phyloP scores from a whole-genome alignment of 2,888 invertebrate genomes.

The Siphlonurus alternatus region DNA sequence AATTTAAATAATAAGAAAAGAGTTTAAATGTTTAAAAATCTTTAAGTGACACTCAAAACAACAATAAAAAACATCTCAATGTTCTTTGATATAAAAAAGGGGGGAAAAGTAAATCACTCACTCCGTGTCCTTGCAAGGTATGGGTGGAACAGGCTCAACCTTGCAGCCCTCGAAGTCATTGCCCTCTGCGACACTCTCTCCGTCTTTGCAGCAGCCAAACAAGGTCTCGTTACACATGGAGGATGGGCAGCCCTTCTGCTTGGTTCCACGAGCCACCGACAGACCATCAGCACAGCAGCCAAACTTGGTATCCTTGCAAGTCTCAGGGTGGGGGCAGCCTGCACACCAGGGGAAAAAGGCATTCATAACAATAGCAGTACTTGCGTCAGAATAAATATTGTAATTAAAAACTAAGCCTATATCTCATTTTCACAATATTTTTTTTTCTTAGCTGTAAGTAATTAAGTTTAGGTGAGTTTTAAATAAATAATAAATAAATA shows the following conservation, averaged over 20 bases:
- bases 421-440: no score
- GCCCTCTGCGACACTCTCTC: slow-evolving; percentile 57
- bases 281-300: slow-evolving; percentile 76
- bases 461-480: no score
- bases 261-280: slow-evolving; percentile 53
- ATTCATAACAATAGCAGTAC: background rate
- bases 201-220: slow-evolving; percentile 78
- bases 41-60: background rate
- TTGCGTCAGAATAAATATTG: background rate
- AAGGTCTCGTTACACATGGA: slow-evolving; percentile 56
- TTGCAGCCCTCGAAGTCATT: slow-evolving; percentile 68
- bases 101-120: slow-evolving; percentile 15
- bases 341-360: slow-evolving; percentile 11
- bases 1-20: slow-evolving; percentile 14
- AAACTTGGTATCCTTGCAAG: slow-evolving; percentile 54
- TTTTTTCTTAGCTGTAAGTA: no score
- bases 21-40: background rate
- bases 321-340: slow-evolving; percentile 53
- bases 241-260: slow-evolving; percentile 57
- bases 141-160: slow-evolving; percentile 13
- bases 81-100: background rate
- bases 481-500: no score
- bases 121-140: slow-evolving; percentile 21
- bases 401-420: no score
- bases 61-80: background rate